These are phyloP conservation scores for Callopanchax toddi DNA, from an alignment of 2,113 vertebrate genomes.

Conservation along the genomic window DNA sequence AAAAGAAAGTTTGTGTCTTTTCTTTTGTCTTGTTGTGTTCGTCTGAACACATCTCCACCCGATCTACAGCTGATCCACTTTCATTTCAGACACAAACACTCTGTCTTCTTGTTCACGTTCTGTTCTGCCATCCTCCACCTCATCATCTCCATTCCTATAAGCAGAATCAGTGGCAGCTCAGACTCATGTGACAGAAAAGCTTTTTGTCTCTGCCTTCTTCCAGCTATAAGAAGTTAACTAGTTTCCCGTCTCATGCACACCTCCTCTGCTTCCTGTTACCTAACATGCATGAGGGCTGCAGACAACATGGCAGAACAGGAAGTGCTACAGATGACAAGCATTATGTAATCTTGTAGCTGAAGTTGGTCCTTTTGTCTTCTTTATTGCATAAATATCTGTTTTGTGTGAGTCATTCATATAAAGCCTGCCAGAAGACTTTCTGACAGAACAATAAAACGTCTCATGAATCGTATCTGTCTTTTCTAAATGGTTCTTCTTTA, in stretches of 20 bases:
- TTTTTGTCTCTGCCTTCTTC: not conserved
- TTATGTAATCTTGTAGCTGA: not conserved
- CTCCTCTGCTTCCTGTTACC: not conserved
- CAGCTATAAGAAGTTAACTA: not conserved
- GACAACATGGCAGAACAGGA: not conserved
- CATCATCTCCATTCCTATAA: conserved; percentile 6
- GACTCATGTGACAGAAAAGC: not conserved
- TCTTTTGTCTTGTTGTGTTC: not conserved
- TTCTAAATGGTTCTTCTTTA: not conserved
- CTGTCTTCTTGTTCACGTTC: not conserved
- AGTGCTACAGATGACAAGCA: not conserved
- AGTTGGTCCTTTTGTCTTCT: not conserved
- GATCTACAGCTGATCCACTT: not conserved
- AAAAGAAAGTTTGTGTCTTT: not conserved
- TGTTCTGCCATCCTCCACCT: not conserved
- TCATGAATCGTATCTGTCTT: not conserved
- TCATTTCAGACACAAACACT: not conserved
- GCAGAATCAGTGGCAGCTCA: conserved; percentile 4
- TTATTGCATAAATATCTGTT: not conserved
- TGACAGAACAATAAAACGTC: not conserved
- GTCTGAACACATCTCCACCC: not conserved
- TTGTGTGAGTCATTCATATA: not conserved
- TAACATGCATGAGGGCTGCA: not conserved
- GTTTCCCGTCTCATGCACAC: not conserved
- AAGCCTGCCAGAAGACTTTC: not conserved